These are phyloP conservation scores for Drosophila nigricruria DNA, from an alignment of 2,888 invertebrate species.

Conservation along the genomic window DNA sequence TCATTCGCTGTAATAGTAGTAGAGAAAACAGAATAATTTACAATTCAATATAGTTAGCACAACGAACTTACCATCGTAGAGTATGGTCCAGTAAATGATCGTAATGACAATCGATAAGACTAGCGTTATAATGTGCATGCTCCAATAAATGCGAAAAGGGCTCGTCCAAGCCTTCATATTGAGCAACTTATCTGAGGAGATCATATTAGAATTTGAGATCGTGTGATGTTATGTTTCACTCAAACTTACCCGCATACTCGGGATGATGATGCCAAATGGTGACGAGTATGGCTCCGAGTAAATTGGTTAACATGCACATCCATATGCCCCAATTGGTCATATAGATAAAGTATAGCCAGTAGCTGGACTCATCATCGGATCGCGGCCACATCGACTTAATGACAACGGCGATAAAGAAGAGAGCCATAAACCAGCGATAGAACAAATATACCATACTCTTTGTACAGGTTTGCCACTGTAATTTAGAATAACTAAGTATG, in stretches of 20 bases:
- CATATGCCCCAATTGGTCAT: constrained; percentile 85
- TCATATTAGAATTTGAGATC: background rate
- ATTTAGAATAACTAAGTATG: constrained; percentile 31
- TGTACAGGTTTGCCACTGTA: constrained; percentile 84
- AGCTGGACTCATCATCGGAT: constrained; percentile 60
- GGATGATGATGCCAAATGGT: constrained; percentile 84
- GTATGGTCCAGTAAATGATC: constrained; percentile 89
- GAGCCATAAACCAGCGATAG: constrained; percentile 84
- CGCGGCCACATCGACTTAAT: constrained; percentile 79
- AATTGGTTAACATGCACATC: constrained; percentile 83
- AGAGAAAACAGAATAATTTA: background rate
- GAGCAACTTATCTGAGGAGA: constrained; percentile 77
- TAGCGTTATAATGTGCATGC: constrained; percentile 89
- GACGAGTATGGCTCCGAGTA: constrained; percentile 82
- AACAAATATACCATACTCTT: constrained; percentile 83
- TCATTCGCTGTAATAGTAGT: constrained; percentile 84
- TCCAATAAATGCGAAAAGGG: constrained; percentile 89
- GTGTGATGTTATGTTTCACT: too few species aligned
- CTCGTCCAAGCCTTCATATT: constrained; percentile 81
- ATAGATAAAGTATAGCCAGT: constrained; percentile 84
- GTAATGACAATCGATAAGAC: constrained; percentile 90
- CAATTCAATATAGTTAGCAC: background rate
- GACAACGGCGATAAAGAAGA: constrained; percentile 83
- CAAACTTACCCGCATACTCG: constrained; percentile 82
- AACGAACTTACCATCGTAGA: constrained; percentile 77